These are phyloP conservation scores for Sylvietta virens DNA, from an alignment of 2,113 vertebrate genomes.

Conservation along the genomic window DNA sequence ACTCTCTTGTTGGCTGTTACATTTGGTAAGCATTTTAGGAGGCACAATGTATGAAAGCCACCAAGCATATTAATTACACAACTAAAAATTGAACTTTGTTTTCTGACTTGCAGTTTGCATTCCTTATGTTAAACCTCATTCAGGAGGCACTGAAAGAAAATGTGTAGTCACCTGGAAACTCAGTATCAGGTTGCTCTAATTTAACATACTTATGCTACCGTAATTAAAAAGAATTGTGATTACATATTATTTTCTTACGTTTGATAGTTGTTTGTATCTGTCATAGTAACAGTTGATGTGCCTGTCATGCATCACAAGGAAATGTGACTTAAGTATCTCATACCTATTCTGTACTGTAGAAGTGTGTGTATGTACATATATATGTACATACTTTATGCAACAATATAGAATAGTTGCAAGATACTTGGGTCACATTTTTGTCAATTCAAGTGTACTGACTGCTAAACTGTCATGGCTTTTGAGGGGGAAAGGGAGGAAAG, in stretches of 20 bases:
- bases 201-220: neutral
- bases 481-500: neutral
- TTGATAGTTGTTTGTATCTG: neutral
- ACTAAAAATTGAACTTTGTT: neutral
- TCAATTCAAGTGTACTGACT: neutral
- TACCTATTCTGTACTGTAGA: neutral
- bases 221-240: neutral
- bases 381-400: neutral
- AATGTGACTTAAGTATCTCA: neutral
- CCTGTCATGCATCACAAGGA: neutral
- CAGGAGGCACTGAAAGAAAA: neutral
- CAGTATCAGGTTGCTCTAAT: neutral
- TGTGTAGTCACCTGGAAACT: neutral
- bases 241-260: neutral
- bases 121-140: neutral
- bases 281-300: neutral
- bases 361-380: neutral
- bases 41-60: neutral
- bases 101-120: neutral
- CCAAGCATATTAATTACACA: neutral
- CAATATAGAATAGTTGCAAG: neutral
- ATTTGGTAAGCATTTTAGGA: neutral
- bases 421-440: neutral
- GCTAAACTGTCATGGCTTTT: neutral
- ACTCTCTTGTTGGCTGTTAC: neutral